Evolutionary conservation across 2,888 invertebrate genomes (phyloP).

Genomic region (Exephanes ischioxanthus): DNA sequence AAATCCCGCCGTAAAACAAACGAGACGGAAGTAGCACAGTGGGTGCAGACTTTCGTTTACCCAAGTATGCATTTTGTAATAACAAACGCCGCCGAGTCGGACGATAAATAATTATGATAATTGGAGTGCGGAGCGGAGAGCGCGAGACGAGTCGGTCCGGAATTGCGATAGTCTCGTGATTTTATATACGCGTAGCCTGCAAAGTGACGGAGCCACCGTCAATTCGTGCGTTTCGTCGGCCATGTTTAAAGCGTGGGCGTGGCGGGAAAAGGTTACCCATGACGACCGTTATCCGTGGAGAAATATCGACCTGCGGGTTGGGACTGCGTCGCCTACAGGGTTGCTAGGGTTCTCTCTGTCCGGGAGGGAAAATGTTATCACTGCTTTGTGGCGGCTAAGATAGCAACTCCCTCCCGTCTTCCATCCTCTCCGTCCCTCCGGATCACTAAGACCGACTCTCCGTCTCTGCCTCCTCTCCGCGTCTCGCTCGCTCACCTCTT

Average conservation of each 20-base stretch:
- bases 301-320: constrained; percentile 71
- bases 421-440: constrained; percentile 27
- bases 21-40: too few species aligned
- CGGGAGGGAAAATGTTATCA: constrained; percentile 85
- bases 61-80: too few species aligned
- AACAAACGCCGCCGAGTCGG: neutral
- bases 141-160: neutral
- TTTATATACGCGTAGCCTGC: neutral
- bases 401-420: constrained; percentile 80
- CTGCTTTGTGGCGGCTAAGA: constrained; percentile 85
- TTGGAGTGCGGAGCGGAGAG: neutral
- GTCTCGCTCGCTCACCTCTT: constrained; percentile 27
- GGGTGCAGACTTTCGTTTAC: too few species aligned
- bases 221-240: constrained; percentile 73
- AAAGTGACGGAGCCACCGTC: neutral
- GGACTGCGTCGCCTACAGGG: constrained; percentile 76
- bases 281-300: constrained; percentile 70
- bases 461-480: constrained; percentile 47
- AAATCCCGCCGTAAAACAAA: too few species aligned
- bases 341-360: constrained; percentile 83
- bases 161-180: neutral
- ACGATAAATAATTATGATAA: neutral
- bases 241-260: constrained; percentile 83
- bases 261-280: constrained; percentile 74
- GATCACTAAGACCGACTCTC: neutral